phyloP scores from a whole-genome alignment of 2,113 vertebrate genomes.

The Scopus umbretta region DNA sequence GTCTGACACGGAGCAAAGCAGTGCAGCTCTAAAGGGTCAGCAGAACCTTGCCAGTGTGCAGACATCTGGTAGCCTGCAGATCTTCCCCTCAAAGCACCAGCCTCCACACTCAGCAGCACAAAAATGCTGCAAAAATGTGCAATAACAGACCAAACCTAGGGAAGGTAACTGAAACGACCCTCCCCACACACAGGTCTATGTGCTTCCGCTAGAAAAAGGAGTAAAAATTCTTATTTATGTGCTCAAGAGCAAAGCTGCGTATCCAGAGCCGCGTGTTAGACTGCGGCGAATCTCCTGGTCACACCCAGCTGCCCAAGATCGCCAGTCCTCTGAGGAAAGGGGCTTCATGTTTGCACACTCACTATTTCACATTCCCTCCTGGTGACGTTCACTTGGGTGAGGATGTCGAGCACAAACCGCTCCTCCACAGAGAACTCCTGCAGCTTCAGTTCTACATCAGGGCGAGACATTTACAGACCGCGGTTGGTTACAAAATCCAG shows the following conservation, averaged over 20 bases:
- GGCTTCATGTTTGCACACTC: constrained; percentile 42
- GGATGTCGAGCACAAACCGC: constrained; percentile 81
- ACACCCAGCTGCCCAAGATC: not conserved
- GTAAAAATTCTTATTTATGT: not conserved
- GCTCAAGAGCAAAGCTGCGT: not conserved
- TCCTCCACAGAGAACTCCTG: constrained; percentile 82
- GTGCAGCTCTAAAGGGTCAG: not conserved
- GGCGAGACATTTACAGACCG: accelerated
- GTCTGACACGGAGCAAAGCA: not conserved
- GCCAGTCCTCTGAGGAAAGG: not conserved
- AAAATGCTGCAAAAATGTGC: not conserved
- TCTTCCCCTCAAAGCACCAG: not conserved
- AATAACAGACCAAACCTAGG: not conserved
- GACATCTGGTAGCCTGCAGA: not conserved
- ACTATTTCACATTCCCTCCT: constrained; percentile 82
- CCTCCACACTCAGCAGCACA: not conserved
- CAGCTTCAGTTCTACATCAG: constrained; percentile 79
- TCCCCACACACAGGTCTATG: no score
- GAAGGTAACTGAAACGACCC: not conserved
- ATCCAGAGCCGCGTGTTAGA: accelerated
- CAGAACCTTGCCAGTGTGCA: not conserved
- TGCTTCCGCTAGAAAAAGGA: not conserved
- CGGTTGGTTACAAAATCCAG: accelerated
- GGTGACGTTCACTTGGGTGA: constrained; percentile 93
- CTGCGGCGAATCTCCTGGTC: not conserved